These are phyloP conservation scores for Eulemur coronatus DNA, from an alignment of 2,797 vertebrate species.

Conservation along the genomic window DNA sequence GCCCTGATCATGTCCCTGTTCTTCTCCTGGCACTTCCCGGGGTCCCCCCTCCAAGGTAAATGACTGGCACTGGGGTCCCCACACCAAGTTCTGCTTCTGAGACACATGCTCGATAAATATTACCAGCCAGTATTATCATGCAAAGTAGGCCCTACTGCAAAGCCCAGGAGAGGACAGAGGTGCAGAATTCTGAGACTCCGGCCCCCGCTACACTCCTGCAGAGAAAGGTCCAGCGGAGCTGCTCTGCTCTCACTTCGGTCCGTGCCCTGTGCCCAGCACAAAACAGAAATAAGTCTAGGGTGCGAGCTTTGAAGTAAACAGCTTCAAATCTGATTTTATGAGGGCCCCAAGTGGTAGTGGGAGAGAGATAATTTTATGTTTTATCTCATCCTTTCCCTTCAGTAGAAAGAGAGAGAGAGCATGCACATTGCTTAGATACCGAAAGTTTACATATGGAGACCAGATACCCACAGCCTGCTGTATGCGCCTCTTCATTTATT, in stretches of 20 bases:
- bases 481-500: not conserved
- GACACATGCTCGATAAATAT: not conserved
- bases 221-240: not conserved
- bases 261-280: not conserved
- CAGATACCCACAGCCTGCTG: not conserved
- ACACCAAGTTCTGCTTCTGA: not conserved
- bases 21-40: not conserved
- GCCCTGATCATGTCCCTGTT: not conserved
- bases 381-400: not conserved
- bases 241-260: not conserved
- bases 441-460: not conserved
- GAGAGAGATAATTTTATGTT: not conserved
- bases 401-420: not conserved
- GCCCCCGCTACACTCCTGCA: not conserved
- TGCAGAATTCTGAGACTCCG: not conserved
- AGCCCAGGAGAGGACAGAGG: not conserved
- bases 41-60: not conserved
- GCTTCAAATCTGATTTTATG: not conserved
- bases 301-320: not conserved
- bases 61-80: not conserved
- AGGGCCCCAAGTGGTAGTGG: not conserved
- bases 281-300: not conserved
- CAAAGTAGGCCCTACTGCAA: not conserved
- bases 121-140: not conserved
- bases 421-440: not conserved